Evolutionary conservation across 2,888 invertebrate species (phyloP), one percentile per base, ranked within the genome.

Genomic region (Flexamia atlantica): DNA sequence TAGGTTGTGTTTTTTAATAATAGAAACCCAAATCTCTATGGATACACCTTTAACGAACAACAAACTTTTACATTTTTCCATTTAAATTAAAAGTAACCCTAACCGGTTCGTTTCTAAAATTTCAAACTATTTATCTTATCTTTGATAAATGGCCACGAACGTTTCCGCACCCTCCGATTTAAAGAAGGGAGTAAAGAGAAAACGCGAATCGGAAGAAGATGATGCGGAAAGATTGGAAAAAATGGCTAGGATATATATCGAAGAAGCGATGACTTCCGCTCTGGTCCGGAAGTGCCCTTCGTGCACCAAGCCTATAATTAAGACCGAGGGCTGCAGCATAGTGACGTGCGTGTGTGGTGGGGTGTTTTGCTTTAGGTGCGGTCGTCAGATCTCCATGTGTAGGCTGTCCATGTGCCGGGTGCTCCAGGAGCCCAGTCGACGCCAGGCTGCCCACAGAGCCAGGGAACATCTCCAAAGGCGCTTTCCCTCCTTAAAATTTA

Each of bases 231-330:
- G 42, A n/a, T 17, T 76, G 42, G 74, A 76, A 17, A 76, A 76
- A n/a, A 46, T 42, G 46, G 74, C 74, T 7, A 46, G 74, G 28
- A 23, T 76, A 9, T 23, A 76, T 5, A 42, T 76, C 36, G 74
- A 76, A n/a, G 74, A 76, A 28, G 74, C 74, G 23, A 76, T 76
- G 74, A 76, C 74, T 7, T 17, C n/a, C 17, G 74, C 74, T 1
- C 14, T 76, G 28, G 36, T 76, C 1, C 2, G 46, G 46, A 42
- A 42, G n/a, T 76, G 74, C 28, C 74, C 74, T 3, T 42, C 46
- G 42, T 76, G 74, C 46, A 28, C 12, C 9, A 76, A 23, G 23
- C 40, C 74, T 1, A 46, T 76, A 0, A 12, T 76, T 4, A 76
- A 76, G 50, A 17, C 23, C 7, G 74, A 46, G 36, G 74, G 74